Percentiles rank a stretch among this genome's conserved stretches.
These are phyloP conservation scores for Zophobas morio DNA, from an alignment of 1,140 invertebrate genomes.

Conservation along the genomic window DNA sequence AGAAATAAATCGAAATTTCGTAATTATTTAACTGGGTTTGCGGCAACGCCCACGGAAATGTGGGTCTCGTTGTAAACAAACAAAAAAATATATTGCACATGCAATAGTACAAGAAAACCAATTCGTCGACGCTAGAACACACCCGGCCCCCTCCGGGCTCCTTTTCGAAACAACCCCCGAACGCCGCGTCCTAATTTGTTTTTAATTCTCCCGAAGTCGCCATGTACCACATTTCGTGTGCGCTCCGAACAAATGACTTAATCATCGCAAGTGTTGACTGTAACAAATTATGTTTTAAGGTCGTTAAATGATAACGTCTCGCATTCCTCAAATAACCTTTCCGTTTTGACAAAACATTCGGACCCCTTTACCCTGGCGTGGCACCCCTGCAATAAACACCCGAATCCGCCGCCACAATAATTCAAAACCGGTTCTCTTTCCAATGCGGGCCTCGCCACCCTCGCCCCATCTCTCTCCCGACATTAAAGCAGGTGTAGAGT, in stretches of 20 bases:
- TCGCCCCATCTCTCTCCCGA: conserved; percentile 47
- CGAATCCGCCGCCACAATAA: conserved; percentile 49
- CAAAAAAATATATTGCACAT: too few relatives aligned
- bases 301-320: conserved; percentile 49
- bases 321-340: conserved; percentile 49
- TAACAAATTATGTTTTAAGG: conserved; percentile 46
- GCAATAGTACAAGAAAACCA: too few relatives aligned
- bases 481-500: conserved; percentile 59
- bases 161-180: too few relatives aligned
- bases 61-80: too few relatives aligned
- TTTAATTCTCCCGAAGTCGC: conserved; percentile 22
- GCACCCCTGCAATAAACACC: conserved; percentile 49
- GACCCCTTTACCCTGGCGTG: conserved; percentile 45
- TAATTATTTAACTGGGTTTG: too few relatives aligned
- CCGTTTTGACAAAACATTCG: conserved; percentile 49
- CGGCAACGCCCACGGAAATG: too few relatives aligned
- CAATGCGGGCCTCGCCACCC: neutral
- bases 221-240: conserved; percentile 26
- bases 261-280: conserved; percentile 45
- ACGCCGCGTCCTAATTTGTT: conserved; percentile 8
- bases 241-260: conserved; percentile 36
- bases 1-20: too few relatives aligned
- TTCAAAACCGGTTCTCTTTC: conserved; percentile 41
- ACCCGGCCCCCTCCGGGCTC: too few relatives aligned
- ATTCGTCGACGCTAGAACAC: too few relatives aligned